Conservation (phyloP, 1,140 invertebrate genomes). For the Gryon sp. region DNA sequence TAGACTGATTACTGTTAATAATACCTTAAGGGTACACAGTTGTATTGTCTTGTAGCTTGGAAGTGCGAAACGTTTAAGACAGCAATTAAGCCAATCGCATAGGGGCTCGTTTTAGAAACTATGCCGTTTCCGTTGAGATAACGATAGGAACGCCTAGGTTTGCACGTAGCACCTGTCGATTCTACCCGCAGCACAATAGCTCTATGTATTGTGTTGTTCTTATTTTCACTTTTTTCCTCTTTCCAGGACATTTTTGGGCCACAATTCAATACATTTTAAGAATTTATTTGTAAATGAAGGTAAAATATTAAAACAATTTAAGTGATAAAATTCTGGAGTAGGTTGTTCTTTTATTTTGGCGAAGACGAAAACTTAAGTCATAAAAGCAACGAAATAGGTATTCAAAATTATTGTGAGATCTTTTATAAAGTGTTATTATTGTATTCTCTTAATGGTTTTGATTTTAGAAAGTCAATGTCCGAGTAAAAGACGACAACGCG, state of each 20-base stretch:
- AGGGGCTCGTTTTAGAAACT: constrained; percentile 64
- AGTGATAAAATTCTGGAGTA: too few relatives aligned
- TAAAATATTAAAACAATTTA: too few relatives aligned
- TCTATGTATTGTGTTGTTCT: constrained; percentile 35
- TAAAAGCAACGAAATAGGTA: constrained; percentile 5
- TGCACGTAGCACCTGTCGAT: constrained; percentile 62
- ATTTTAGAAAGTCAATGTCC: constrained; percentile 65
- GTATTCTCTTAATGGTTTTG: constrained; percentile 46
- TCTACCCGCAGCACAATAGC: constrained; percentile 51
- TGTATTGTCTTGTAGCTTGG: constrained; percentile 42
- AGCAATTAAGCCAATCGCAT: constrained; percentile 63
- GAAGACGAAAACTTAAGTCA: not conserved
- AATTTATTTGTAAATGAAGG: too few relatives aligned
- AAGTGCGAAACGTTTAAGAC: constrained; percentile 59
- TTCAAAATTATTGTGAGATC: constrained; percentile 21
- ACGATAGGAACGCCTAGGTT: constrained; percentile 59
- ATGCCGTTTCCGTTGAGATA: constrained; percentile 64
- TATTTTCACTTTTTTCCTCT: too few relatives aligned
- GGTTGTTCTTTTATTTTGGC: too few relatives aligned
- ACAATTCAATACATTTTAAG: too few relatives aligned
- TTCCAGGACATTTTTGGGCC: constrained; percentile 8
- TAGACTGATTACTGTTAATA: constrained; percentile 3
- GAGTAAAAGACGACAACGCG: constrained; percentile 61
- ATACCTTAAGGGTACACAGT: not conserved
- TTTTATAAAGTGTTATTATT: constrained; percentile 54